Percentiles rank a stretch among this genome's conserved stretches.
Conservation (phyloP, 2,113 vertebrate species). For the Gymnobelideus leadbeateri region DNA sequence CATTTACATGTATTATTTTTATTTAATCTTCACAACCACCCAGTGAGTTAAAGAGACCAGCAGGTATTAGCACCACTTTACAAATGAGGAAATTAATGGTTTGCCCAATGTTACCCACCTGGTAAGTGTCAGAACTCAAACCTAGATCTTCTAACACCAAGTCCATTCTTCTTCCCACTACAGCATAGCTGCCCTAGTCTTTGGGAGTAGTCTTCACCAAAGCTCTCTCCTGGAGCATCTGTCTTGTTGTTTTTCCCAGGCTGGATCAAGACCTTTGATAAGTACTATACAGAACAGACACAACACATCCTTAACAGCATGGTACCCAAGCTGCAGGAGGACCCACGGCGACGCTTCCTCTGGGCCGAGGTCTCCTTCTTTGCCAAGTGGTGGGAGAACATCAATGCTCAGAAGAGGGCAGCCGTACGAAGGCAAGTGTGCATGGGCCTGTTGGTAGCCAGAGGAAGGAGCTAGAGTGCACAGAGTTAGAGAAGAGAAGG, state of each 20-base stretch:
- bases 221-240: background rate
- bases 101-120: background rate
- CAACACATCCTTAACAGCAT: constrained; percentile 99
- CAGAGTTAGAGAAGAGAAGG: background rate
- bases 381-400: constrained; percentile 98
- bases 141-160: background rate
- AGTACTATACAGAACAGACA: constrained; percentile 97
- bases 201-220: background rate
- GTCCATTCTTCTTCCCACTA: background rate
- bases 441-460: background rate
- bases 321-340: constrained; percentile 95
- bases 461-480: background rate
- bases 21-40: background rate
- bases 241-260: constrained; percentile 82
- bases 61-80: background rate
- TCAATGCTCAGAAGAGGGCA: constrained; percentile 90
- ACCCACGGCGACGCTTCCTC: constrained; percentile 95
- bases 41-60: background rate
- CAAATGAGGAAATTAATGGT: background rate
- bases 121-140: background rate
- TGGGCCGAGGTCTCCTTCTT: constrained; percentile 98
- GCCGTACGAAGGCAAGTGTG: constrained; percentile 91
- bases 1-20: background rate
- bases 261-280: constrained; percentile 99
- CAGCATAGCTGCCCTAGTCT: background rate